Conservation (phyloP, 2,797 vertebrate species). For the Pipistrellus pygmaeus region DNA sequence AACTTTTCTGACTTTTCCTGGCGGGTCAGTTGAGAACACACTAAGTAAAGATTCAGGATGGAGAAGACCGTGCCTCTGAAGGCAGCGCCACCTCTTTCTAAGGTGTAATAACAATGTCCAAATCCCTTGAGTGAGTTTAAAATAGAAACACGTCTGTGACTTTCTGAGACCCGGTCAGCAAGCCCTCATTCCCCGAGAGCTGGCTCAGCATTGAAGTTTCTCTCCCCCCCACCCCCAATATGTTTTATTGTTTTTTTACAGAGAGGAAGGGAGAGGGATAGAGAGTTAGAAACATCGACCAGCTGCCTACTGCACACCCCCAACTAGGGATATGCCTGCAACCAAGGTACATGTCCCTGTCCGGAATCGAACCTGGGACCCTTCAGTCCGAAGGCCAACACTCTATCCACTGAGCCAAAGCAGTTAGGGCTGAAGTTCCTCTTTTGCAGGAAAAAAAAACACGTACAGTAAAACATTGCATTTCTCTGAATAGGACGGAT, state of each 20-base stretch:
- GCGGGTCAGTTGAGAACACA: conserved; percentile 30
- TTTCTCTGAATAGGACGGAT: not conserved
- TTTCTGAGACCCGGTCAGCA: not conserved
- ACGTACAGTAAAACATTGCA: not conserved
- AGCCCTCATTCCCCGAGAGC: not conserved
- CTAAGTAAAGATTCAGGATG: conserved; percentile 27
- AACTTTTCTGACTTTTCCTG: conserved; percentile 55
- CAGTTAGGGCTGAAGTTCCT: not conserved
- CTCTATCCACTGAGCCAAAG: too few species aligned
- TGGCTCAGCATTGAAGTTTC: not conserved
- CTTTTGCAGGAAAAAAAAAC: not conserved
- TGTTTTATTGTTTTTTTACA: too few species aligned
- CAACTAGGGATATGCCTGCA: too few species aligned
- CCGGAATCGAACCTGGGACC: too few species aligned
- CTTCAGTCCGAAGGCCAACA: too few species aligned
- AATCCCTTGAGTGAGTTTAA: not conserved
- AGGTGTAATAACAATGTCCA: not conserved
- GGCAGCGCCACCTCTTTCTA: not conserved
- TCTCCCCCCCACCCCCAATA: too few species aligned
- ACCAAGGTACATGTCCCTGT: too few species aligned
- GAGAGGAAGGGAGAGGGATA: too few species aligned
- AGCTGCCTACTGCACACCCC: too few species aligned
- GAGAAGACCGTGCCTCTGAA: not conserved
- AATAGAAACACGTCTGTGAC: not conserved
- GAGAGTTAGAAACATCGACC: too few species aligned